Conservation (phyloP, 2,797 vertebrate species). For the Helostoma temminkii region DNA sequence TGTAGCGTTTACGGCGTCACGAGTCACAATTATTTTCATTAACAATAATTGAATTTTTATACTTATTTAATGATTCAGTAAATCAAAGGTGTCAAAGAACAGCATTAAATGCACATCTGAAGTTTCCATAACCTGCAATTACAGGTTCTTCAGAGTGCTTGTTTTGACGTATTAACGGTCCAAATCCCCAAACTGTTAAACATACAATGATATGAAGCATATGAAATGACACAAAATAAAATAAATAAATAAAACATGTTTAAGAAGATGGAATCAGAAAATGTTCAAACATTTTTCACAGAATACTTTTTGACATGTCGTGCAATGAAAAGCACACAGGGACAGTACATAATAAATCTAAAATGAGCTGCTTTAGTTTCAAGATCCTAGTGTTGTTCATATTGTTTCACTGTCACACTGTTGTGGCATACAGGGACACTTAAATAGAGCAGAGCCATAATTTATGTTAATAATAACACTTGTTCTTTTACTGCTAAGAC, state of each 20-base stretch:
- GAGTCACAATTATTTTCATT: not conserved
- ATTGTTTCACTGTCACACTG: conserved; percentile 1
- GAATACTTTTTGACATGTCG: not conserved
- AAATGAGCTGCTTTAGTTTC: conserved; percentile 6
- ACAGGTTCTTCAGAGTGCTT: not conserved
- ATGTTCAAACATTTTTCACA: not conserved
- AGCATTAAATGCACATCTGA: not conserved
- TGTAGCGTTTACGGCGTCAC: not conserved
- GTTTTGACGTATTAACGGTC: not conserved
- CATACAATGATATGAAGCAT: too few species aligned
- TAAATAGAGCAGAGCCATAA: not conserved
- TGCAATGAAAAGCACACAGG: not conserved
- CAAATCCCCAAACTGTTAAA: not conserved
- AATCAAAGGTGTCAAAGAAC: conserved; percentile 2
- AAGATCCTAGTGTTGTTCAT: not conserved
- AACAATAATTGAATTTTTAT: not conserved
- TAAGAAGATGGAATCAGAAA: rapidly evolving
- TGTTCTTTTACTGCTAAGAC: not conserved
- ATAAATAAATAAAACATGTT: too few species aligned
- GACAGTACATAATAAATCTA: not conserved
- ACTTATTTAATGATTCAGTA: not conserved
- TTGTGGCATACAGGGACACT: not conserved
- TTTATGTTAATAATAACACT: conserved; percentile 1
- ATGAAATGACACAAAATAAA: too few species aligned
- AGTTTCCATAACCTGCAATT: not conserved